Conservation (phyloP, 2,113 vertebrate genomes). For the Pogonocichla stellata region DNA sequence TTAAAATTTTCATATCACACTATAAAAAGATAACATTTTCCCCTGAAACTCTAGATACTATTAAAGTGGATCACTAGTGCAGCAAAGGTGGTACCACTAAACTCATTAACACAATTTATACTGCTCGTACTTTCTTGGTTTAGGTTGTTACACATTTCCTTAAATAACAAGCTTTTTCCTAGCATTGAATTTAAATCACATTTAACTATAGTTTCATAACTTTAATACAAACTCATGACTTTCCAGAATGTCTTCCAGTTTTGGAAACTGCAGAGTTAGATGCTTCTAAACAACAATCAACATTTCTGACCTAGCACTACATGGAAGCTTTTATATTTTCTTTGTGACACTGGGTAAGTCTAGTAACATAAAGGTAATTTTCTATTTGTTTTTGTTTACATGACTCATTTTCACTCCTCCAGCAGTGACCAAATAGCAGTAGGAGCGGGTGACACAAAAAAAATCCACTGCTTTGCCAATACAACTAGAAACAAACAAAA, state of each 20-base stretch:
- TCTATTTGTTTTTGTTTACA: neutral
- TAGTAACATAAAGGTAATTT: neutral
- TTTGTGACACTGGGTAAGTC: neutral
- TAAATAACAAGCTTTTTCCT: neutral
- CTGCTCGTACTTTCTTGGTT: neutral
- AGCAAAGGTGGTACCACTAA: neutral
- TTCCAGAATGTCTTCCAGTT: neutral
- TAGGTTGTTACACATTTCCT: neutral
- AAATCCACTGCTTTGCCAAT: neutral
- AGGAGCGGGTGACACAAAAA: neutral
- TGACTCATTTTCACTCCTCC: neutral
- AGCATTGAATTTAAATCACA: neutral
- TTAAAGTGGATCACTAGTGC: neutral
- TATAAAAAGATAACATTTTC: constrained; percentile 57
- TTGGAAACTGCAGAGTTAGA: neutral
- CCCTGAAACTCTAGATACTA: neutral
- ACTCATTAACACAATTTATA: constrained; percentile 23
- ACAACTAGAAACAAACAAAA: neutral
- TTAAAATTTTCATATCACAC: constrained; percentile 50
- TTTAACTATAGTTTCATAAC: neutral
- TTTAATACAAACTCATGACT: neutral
- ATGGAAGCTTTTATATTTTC: neutral
- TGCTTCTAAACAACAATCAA: neutral
- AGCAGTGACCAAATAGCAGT: neutral
- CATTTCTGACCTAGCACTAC: neutral